These are phyloP conservation scores for Timema podura DNA, from an alignment of 2,888 invertebrate species.

Conservation along the genomic window DNA sequence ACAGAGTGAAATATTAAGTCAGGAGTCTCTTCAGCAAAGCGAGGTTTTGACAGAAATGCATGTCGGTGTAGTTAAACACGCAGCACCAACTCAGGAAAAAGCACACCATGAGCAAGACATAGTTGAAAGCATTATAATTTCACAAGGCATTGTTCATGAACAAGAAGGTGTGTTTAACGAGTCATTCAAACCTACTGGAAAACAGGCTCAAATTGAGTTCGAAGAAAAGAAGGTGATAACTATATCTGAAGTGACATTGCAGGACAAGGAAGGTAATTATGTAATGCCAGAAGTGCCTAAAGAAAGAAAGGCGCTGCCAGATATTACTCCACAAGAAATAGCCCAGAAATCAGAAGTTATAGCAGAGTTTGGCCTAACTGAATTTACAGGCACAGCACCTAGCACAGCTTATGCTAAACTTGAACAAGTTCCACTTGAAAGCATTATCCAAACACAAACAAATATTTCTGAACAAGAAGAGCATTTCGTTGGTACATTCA, in stretches of 20 bases:
- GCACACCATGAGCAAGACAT: slow-evolving; percentile 28
- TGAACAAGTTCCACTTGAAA: slow-evolving; percentile 45
- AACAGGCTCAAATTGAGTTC: slow-evolving; percentile 35
- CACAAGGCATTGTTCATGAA: slow-evolving; percentile 31
- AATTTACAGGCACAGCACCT: slow-evolving; percentile 33
- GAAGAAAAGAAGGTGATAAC: slow-evolving; percentile 36
- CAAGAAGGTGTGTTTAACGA: slow-evolving; percentile 42
- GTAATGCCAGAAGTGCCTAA: slow-evolving; percentile 33
- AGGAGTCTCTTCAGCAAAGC: slow-evolving; percentile 37
- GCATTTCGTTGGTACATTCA: slow-evolving; percentile 40
- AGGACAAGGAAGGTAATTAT: slow-evolving; percentile 32
- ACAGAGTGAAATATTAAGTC: slow-evolving; percentile 33
- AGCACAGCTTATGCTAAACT: slow-evolving; percentile 39
- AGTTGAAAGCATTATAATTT: slow-evolving; percentile 28
- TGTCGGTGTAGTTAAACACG: slow-evolving; percentile 25
- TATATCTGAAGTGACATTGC: slow-evolving; percentile 35
- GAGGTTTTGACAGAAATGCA: slow-evolving; percentile 34
- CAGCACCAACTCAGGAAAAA: slow-evolving; percentile 25
- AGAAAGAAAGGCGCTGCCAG: slow-evolving; percentile 34
- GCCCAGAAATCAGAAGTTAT: slow-evolving; percentile 37
- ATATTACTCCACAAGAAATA: slow-evolving; percentile 35
- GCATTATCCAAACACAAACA: slow-evolving; percentile 50
- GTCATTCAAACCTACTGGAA: slow-evolving; percentile 32
- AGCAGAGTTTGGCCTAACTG: slow-evolving; percentile 32
- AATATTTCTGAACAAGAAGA: slow-evolving; percentile 52